Conservation (phyloP, 2,888 invertebrate species). For the Leptinotarsa juncta region DNA sequence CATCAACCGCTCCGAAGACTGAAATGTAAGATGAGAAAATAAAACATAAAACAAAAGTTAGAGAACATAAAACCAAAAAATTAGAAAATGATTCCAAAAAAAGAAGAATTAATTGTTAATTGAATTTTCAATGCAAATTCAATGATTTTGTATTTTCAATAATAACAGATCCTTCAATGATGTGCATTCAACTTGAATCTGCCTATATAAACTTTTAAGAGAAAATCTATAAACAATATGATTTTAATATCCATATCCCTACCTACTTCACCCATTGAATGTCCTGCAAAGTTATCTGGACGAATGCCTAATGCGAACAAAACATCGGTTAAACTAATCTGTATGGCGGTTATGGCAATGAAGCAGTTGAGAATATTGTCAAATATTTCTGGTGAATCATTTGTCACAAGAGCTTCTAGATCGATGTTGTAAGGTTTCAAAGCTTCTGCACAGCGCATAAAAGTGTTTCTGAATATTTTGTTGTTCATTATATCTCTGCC, state of each 20-base stretch:
- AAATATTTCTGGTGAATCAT: conserved; percentile 59
- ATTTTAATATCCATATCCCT: not conserved
- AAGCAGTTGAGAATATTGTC: conserved; percentile 71
- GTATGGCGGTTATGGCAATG: conserved; percentile 70
- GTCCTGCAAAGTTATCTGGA: conserved; percentile 93
- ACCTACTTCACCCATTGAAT: conserved; percentile 87
- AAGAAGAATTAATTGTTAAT: too few species aligned
- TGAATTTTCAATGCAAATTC: too few species aligned
- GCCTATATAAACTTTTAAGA: too few species aligned
- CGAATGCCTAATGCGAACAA: conserved; percentile 77
- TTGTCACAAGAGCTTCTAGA: conserved; percentile 67
- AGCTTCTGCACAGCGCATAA: conserved; percentile 66
- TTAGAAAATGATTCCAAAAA: too few species aligned
- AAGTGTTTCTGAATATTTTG: conserved; percentile 69
- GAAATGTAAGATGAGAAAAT: too few species aligned
- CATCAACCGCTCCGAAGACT: too few species aligned
- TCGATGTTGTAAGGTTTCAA: conserved; percentile 69
- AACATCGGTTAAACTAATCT: conserved; percentile 87
- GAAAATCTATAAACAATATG: not conserved
- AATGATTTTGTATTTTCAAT: too few species aligned
- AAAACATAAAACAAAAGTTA: too few species aligned
- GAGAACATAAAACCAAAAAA: too few species aligned
- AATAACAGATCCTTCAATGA: too few species aligned
- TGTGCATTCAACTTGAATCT: too few species aligned
- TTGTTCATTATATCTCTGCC: conserved; percentile 71